These are phyloP conservation scores for Ariolimax columbianus DNA, from an alignment of 2,888 invertebrate species.

Conservation along the genomic window DNA sequence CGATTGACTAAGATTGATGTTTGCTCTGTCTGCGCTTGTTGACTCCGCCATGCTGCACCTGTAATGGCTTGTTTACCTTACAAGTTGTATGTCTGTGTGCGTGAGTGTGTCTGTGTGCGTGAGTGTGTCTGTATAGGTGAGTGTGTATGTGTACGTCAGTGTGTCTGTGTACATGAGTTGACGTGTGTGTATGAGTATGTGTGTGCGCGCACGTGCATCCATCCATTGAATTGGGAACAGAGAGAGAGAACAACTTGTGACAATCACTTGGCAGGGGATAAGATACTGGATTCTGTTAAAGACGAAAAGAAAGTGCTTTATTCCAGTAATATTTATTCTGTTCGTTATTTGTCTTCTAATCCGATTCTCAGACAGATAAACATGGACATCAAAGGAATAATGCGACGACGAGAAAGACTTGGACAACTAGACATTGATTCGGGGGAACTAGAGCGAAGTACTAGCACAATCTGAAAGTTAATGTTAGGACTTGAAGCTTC, in stretches of 20 bases:
- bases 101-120: background rate
- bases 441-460: background rate
- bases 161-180: no score
- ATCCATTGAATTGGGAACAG: background rate
- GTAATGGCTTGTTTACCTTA: constrained; percentile 3
- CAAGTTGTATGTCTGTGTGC: background rate
- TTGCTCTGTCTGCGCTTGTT: background rate
- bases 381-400: background rate
- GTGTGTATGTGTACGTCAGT: no score
- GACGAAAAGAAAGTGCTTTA: background rate
- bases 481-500: no score
- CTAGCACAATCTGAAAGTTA: no score
- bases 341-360: background rate
- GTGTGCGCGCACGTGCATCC: background rate
- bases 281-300: no score
- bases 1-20: background rate
- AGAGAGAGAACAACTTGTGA: no score
- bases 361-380: constrained; percentile 17
- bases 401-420: background rate
- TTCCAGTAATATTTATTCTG: constrained; percentile 1
- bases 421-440: background rate
- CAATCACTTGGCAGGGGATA: no score
- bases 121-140: no score
- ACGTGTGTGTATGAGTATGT: no score
- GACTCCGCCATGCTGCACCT: background rate